Conservation (phyloP, 2,888 invertebrate genomes). For the Netelia inedita region DNA sequence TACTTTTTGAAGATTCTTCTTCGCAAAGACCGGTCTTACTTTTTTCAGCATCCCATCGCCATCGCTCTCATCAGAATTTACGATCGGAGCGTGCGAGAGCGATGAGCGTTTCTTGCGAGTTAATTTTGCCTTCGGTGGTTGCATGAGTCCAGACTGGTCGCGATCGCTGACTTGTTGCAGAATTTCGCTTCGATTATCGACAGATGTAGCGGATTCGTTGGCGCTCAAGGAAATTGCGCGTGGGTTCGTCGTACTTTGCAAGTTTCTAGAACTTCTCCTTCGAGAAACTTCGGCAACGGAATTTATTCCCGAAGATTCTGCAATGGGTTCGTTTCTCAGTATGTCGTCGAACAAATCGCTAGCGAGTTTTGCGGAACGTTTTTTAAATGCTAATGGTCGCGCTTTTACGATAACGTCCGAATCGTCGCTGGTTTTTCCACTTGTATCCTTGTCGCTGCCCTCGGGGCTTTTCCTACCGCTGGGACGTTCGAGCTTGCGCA, state of each 20-base stretch:
- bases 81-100: conserved; percentile 14
- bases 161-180: neutral
- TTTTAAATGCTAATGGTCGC: conserved; percentile 38
- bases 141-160: conserved; percentile 31
- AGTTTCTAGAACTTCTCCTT: neutral
- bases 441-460: neutral
- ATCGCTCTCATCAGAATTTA: conserved; percentile 52
- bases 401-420: conserved; percentile 22
- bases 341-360: conserved; percentile 26
- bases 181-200: neutral
- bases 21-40: neutral
- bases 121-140: conserved; percentile 24
- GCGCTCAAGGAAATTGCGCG: neutral
- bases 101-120: conserved; percentile 35
- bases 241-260: neutral
- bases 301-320: conserved; percentile 23
- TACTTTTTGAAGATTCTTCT: conserved; percentile 9
- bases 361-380: conserved; percentile 16
- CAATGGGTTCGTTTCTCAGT: conserved; percentile 4
- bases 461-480: neutral
- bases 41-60: conserved; percentile 14
- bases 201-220: neutral
- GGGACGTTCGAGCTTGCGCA: neutral
- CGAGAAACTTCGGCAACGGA: neutral
- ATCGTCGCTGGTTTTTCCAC: conserved; percentile 47